Evolutionary conservation across 1,140 invertebrate genomes (phyloP), one percentile per base, ranked within the genome.

Genomic region (Chymomyza costata): DNA sequence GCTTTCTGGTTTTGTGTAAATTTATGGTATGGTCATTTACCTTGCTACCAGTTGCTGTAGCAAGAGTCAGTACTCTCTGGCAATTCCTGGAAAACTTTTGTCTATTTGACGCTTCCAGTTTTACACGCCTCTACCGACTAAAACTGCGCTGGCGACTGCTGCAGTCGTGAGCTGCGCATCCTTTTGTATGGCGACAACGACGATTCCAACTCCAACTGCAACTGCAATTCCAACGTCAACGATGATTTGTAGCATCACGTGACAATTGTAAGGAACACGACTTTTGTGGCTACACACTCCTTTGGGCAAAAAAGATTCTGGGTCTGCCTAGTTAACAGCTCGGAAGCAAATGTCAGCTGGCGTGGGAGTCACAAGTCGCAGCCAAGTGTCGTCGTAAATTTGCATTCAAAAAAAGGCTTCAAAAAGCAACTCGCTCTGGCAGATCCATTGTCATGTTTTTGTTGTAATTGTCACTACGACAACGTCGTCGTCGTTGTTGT

Each of bases 191-290:
- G n/a, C n/a, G n/a, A n/a, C n/a, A n/a, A n/a, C n/a, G 31, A 11
- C 31, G 31, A n/a, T 34, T 6, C n/a, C n/a, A n/a, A n/a, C n/a
- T n/a, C n/a, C n/a, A n/a, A n/a, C n/a, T n/a, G 31, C 31, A 11
- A 11, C n/a, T 28, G 25, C 25, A 28, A 28, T 28, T 5, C 5
- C 25, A 10, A 28, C 10, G 25, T 6, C n/a, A n/a, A n/a, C 13
- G 50, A 82, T 84, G 82, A 84, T 84, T 84, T 84, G 82, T 84
- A 44, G 69, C 78, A 57, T 84, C 82, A 84, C 82, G 82, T 84
- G 82, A 84, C 82, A 84, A 84, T 82, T 58, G 82, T 51, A 68
- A 51, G 80, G 78, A 80, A 82, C 82, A 84, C 82, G 82, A 84
- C 58, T 82, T 59, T 15, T 14, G 32, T 18, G 18, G 15, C 37